Conservation (phyloP, 2,113 vertebrate species). For the Potamarius usumacintae region DNA sequence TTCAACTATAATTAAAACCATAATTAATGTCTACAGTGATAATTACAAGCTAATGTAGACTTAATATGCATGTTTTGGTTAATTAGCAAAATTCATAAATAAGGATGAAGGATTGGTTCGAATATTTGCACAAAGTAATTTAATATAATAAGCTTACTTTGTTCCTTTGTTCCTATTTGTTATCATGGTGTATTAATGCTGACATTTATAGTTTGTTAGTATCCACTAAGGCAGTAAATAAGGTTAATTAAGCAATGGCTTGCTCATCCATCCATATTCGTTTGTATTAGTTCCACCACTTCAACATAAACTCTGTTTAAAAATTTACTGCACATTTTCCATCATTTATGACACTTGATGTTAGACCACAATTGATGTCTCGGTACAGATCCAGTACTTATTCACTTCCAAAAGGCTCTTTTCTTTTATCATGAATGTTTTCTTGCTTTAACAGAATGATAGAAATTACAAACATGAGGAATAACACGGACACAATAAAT, state of each 20-base stretch:
- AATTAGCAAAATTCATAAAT: neutral
- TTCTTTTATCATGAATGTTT: neutral
- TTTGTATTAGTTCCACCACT: neutral
- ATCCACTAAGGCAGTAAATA: too few relatives aligned
- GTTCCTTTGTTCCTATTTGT: neutral
- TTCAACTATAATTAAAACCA: neutral
- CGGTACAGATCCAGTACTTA: neutral
- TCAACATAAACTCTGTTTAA: neutral
- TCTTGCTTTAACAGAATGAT: neutral
- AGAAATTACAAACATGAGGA: neutral
- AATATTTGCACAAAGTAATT: neutral
- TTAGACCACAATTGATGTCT: neutral
- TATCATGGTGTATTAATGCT: too few relatives aligned
- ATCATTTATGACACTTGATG: conserved; percentile 9
- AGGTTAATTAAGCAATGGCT: too few relatives aligned
- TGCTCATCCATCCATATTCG: too few relatives aligned
- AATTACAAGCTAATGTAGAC: neutral
- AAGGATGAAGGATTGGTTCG: neutral
- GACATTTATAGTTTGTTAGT: too few relatives aligned
- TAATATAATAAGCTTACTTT: neutral
- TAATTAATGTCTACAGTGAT: neutral
- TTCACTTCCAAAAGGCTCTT: neutral
- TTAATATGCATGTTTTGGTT: neutral
- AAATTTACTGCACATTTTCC: neutral
- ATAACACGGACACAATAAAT: neutral